Conservation (phyloP, 35 echinoderm and acorn worm genomes). For the Ophioderma brevispina region DNA sequence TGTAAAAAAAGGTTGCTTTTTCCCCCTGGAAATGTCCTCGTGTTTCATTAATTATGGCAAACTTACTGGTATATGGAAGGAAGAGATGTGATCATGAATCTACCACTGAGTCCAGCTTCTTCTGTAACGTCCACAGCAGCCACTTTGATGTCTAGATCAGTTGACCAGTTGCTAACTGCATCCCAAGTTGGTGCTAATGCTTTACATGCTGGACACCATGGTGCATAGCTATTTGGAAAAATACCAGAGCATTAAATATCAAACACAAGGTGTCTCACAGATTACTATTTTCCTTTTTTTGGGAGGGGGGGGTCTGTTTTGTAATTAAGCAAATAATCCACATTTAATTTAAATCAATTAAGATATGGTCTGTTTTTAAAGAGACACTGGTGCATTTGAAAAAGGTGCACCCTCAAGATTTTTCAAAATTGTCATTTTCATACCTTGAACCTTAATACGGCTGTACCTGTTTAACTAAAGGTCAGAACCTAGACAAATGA, state of each 20-base stretch:
- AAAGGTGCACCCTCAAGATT: too few species aligned
- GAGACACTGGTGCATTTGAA: too few species aligned
- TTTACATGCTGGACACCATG: slow-evolving; percentile 98
- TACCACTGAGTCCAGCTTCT: slow-evolving; percentile 91
- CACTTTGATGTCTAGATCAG: slow-evolving; percentile 77
- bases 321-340: neutral
- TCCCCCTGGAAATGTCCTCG: too few species aligned
- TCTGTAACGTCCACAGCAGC: slow-evolving; percentile 92
- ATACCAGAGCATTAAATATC: neutral
- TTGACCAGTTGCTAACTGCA: slow-evolving; percentile 58
- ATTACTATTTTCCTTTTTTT: too few species aligned
- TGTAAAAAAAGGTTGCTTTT: neutral
- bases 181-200: slow-evolving; percentile 83
- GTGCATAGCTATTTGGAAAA: slow-evolving; percentile 80
- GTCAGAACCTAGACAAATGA: too few species aligned
- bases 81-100: slow-evolving; percentile 87
- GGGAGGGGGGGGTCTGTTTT: neutral
- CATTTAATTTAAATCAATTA: too few species aligned
- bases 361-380: too few species aligned
- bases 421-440: too few species aligned
- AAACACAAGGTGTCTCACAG: too few species aligned
- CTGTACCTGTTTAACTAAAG: too few species aligned
- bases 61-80: slow-evolving; percentile 98
- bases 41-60: too few species aligned
- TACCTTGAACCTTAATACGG: too few species aligned